Base-by-base conservation (phyloP, 23 tunicate genomes). In the Styela clava region DNA sequence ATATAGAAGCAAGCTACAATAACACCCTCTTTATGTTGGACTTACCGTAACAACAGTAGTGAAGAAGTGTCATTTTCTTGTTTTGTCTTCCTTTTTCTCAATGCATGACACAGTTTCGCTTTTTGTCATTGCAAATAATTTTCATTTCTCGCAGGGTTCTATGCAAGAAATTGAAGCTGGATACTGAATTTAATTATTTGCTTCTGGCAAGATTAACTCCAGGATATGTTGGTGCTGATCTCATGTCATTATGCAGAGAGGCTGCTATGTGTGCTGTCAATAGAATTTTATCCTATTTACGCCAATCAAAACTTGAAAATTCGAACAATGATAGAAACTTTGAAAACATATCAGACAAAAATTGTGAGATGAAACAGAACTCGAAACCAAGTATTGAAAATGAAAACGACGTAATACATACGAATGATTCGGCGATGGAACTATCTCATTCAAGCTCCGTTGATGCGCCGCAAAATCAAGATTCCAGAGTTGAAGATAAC, bases 141-240 rank as follows among this genome's bases (percentile, higher is more conserved):
- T n/a, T n/a, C n/a, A n/a, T n/a, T n/a, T n/a, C n/a, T n/a, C n/a
- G n/a, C 31, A 76, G 70, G 68, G 97, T 91, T 32, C 35, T 91
- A 24, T 86, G 97, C 85, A 86, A 78, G 32, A 63, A 78, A 12
- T 35, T 91, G 69, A 91, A 91, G 62, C 35, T 91, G 52, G 82
- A 85, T 18, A 82, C 79, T 7, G 90, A 91, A 69, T 52, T 91
- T 62, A 82, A 83, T 27, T 91, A 69, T 72, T 68, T 69, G 0
- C 68, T 92, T 20, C 73, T 92, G 37, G 97, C 97, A 0, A 76
- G 88, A 3, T 69, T 92, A 3, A 87, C 97, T 18, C 97, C 97
- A 5, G 97, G 97, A 83, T 92, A 69, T 24, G 79, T 86, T 1
- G 83, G 74, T 12, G 83, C 83, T 16, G 83, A 79, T 63, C 51